A percentile compares a stretch with the other conserved stretches of the same genome.
Evolutionary conservation across 2,888 invertebrate species (phyloP).

Genomic region (Microctonus brassicae): DNA sequence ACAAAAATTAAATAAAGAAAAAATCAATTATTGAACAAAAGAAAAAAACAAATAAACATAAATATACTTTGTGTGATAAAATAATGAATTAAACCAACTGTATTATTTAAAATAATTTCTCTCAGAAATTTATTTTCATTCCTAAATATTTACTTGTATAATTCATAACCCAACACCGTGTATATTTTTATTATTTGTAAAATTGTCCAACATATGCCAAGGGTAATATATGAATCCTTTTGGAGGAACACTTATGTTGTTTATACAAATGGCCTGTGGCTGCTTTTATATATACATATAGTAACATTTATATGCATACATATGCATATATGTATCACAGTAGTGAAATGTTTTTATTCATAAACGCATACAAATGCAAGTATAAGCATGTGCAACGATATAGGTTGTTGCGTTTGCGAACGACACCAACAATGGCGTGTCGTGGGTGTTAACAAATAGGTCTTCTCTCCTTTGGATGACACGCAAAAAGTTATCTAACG

Average conservation of each 20-base stretch:
- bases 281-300: background rate
- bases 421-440: constrained; percentile 27
- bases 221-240: background rate
- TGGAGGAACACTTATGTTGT: background rate
- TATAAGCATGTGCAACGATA: background rate
- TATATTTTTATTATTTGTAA: background rate
- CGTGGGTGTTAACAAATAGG: constrained; percentile 48
- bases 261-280: background rate
- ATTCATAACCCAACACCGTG: background rate
- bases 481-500: constrained; percentile 43
- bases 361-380: background rate
- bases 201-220: background rate
- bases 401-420: background rate
- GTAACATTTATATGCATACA: too few species aligned
- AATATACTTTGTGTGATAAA: too few species aligned
- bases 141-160: too few species aligned
- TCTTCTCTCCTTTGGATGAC: constrained; percentile 50
- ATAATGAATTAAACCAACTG: too few species aligned
- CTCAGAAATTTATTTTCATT: too few species aligned
- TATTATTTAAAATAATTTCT: too few species aligned
- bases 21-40: too few species aligned
- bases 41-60: too few species aligned
- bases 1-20: too few species aligned
- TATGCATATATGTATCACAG: background rate
- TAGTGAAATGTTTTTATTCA: background rate